phyloP scores from a whole-genome alignment of 2,113 vertebrate species.

The Hydropotes inermis region DNA sequence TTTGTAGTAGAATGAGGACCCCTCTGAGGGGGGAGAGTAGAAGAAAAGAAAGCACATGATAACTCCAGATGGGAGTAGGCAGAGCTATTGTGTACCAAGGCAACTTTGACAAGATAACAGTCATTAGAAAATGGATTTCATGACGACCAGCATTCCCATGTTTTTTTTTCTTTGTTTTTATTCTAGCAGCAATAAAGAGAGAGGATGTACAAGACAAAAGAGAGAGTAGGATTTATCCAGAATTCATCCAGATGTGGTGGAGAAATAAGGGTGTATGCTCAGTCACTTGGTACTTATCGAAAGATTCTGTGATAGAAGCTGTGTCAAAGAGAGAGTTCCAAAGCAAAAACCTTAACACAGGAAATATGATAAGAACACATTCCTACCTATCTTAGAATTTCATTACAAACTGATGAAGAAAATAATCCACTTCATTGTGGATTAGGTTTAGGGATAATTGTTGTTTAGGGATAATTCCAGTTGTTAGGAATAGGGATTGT shows the following conservation, averaged over 20 bases:
- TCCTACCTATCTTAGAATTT: not conserved
- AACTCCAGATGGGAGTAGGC: fast-evolving
- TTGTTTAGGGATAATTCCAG: not conserved
- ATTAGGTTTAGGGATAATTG: not conserved
- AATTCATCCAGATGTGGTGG: not conserved
- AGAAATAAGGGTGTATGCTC: not conserved
- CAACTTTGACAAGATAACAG: not conserved
- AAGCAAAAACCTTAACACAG: not conserved
- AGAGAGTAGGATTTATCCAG: not conserved
- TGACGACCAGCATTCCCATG: too few species aligned
- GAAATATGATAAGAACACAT: not conserved
- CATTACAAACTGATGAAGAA: not conserved
- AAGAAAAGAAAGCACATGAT: not conserved
- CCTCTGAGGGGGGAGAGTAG: not conserved
- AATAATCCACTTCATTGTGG: not conserved
- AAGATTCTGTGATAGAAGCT: not conserved
- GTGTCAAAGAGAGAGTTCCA: not conserved
- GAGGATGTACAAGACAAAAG: not conserved
- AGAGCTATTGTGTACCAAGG: not conserved
- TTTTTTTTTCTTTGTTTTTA: not conserved
- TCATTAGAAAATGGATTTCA: not conserved
- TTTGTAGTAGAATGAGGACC: not conserved
- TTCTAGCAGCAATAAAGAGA: not conserved
- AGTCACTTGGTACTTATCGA: not conserved
- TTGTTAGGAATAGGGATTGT: not conserved